Conservation (phyloP, 2,888 invertebrate genomes). For the Gortyna flavago region DNA sequence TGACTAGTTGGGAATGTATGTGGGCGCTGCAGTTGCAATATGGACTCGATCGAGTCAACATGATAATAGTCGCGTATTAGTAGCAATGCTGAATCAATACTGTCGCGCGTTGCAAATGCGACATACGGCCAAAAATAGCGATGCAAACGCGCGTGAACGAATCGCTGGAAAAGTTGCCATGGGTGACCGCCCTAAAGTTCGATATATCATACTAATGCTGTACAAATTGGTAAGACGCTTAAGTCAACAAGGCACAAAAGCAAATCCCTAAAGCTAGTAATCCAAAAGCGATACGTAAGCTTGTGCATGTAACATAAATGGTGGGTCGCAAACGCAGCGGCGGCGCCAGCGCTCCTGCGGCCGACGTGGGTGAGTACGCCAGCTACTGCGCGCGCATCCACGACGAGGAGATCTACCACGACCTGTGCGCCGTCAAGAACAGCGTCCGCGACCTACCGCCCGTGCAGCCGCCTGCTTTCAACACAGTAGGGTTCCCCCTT, state of each 20-base stretch:
- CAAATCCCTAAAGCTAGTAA: conserved; percentile 45
- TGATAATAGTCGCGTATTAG: background rate
- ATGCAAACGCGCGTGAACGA: background rate
- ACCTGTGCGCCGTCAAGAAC: conserved; percentile 94
- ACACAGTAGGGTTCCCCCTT: conserved; percentile 80
- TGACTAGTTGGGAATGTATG: background rate
- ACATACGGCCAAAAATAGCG: background rate
- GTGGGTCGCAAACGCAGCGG: conserved; percentile 77
- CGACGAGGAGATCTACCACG: conserved; percentile 98
- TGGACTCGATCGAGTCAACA: background rate
- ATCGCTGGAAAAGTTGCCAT: background rate
- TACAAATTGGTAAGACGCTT: conserved; percentile 15
- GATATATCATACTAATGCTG: background rate
- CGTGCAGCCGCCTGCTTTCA: conserved; percentile 84
- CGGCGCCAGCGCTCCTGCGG: conserved; percentile 74
- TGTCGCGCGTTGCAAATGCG: background rate
- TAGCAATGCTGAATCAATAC: background rate
- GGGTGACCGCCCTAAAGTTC: background rate
- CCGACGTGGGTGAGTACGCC: conserved; percentile 91
- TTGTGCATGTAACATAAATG: conserved; percentile 68
- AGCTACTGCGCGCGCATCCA: conserved; percentile 93
- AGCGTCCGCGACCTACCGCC: conserved; percentile 87
- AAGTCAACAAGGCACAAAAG: conserved; percentile 6
- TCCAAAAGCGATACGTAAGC: conserved; percentile 63
- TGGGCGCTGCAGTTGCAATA: background rate